Conservation (phyloP, 1,140 invertebrate species). For the Zaprionus gabonicus region DNA sequence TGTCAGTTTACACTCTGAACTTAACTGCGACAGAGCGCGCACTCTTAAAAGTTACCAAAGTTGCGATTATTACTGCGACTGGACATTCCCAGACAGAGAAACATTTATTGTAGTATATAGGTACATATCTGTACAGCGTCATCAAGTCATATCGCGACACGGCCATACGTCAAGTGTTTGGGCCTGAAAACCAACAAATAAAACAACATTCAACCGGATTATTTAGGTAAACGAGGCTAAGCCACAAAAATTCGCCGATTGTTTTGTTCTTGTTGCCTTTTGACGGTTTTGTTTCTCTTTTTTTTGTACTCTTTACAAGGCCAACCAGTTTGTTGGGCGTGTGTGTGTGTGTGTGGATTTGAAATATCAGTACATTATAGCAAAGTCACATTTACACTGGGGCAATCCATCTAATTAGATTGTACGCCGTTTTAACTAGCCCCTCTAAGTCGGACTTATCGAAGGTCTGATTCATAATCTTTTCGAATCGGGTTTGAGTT, state of each 20-base stretch:
- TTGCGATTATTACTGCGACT: neutral
- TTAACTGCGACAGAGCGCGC: slow-evolving; percentile 12
- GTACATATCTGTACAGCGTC: neutral
- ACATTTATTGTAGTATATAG: too few species aligned
- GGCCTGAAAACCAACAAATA: neutral
- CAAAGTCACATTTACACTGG: slow-evolving; percentile 32
- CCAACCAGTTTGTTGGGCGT: slow-evolving; percentile 54
- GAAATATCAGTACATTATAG: slow-evolving; percentile 21
- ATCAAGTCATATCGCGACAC: slow-evolving; percentile 7
- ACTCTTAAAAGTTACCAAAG: neutral
- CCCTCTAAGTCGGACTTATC: slow-evolving; percentile 5
- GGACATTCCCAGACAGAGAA: slow-evolving; percentile 7
- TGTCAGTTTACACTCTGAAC: slow-evolving; percentile 37
- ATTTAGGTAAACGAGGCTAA: slow-evolving; percentile 21
- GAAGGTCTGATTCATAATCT: slow-evolving; percentile 34
- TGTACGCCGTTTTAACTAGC: neutral
- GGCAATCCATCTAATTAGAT: slow-evolving; percentile 35
- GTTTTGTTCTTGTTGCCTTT: slow-evolving; percentile 23
- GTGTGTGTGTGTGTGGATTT: slow-evolving; percentile 19
- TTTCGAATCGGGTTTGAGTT: neutral
- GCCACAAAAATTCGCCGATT: slow-evolving; percentile 18
- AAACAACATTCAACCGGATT: slow-evolving; percentile 20
- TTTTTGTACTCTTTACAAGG: slow-evolving; percentile 56
- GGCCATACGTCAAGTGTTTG: slow-evolving; percentile 3
- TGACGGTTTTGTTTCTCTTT: slow-evolving; percentile 32